Base-by-base conservation (phyloP, 2,888 invertebrate genomes). In the Ochropleura plecta region DNA sequence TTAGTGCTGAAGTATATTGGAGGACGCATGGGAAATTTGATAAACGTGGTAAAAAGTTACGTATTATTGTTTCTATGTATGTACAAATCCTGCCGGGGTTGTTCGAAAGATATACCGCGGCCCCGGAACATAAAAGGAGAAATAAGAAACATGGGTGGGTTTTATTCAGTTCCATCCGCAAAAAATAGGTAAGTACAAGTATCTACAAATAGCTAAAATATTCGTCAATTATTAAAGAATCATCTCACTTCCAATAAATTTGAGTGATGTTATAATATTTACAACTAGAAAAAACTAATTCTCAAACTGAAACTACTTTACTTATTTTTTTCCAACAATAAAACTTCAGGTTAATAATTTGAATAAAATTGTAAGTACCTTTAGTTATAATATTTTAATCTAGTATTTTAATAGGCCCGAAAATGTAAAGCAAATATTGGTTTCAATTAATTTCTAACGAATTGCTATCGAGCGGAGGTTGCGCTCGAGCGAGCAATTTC, bases 401-500 rank as follows among this genome's bases (percentile, higher is more conserved):
- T 63, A 76, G 60, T 70, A 71, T 75, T 83, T 73, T 78, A 73
- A 83, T 77, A 77, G 76, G 20, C 64, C 48, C 64, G 67, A 72
- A 69, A 85, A 81, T 76, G 18, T 78, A 65, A 79, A 67, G 40
- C 75, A 85, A 84, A 85, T 85, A 85, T 82, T 85, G 79, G 78
- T 84, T 81, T 76, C 78, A 85, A 87, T 87, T 84, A 87, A 87
- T 78, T 82, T 81, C 40, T n/a, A 67, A 74, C 77, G 44, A 80
- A 80, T 84, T 85, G 44, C 82, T 69, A 62, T 69, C 68, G 57
- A 77, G 30, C 30, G 30, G 30, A 30, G 79, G 75, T 69, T 73
- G 74, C 53, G 69, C 70, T 51, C 76, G 71, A 83, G 69, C 76
- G 69, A 71, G 76, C 55, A 86, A 82, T 85, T 83, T 83, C 70